A percentile compares a stretch with the other conserved stretches of the same genome.
These are phyloP conservation scores for Enteromius paludinosus DNA, from an alignment of 2,797 vertebrate species.

Conservation along the genomic window DNA sequence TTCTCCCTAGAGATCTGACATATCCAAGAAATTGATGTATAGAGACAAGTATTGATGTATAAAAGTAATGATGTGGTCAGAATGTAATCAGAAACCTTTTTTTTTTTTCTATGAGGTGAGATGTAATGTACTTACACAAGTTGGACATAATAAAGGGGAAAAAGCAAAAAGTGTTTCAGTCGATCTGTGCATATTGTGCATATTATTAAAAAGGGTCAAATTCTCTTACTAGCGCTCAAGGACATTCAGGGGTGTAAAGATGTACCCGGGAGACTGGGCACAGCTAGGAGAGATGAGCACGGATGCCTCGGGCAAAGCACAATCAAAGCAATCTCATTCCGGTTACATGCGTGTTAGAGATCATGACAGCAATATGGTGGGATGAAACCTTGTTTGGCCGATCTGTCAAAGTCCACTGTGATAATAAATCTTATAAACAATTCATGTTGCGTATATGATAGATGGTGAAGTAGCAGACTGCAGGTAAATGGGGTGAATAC, in stretches of 20 bases:
- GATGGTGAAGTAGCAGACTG: not conserved
- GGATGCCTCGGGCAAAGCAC: conserved; percentile 37
- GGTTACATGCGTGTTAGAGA: conserved; percentile 26
- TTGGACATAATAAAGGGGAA: not conserved
- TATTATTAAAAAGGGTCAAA: conserved; percentile 22
- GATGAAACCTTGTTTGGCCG: conserved; percentile 18
- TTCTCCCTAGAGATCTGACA: conserved; percentile 1
- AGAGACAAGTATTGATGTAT: not conserved
- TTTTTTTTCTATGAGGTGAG: not conserved
- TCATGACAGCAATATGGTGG: conserved; percentile 29
- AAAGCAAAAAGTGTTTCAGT: not conserved
- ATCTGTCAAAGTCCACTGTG: conserved; percentile 17
- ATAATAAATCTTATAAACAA: conserved; percentile 43
- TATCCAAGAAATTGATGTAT: conserved; percentile 8
- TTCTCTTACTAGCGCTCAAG: conserved; percentile 3
- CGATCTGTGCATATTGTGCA: not conserved
- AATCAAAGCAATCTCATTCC: conserved; percentile 45
- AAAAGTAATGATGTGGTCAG: not conserved
- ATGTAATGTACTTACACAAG: not conserved
- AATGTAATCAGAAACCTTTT: conserved; percentile 6
- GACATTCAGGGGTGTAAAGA: conserved; percentile 5
- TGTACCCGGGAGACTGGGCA: conserved; percentile 7
- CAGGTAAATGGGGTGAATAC: not conserved
- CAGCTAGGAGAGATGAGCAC: conserved; percentile 1
- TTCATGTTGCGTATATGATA: conserved; percentile 5